phyloP scores from a whole-genome alignment of 2,888 invertebrate species.

The Drosophila hamatofila region DNA sequence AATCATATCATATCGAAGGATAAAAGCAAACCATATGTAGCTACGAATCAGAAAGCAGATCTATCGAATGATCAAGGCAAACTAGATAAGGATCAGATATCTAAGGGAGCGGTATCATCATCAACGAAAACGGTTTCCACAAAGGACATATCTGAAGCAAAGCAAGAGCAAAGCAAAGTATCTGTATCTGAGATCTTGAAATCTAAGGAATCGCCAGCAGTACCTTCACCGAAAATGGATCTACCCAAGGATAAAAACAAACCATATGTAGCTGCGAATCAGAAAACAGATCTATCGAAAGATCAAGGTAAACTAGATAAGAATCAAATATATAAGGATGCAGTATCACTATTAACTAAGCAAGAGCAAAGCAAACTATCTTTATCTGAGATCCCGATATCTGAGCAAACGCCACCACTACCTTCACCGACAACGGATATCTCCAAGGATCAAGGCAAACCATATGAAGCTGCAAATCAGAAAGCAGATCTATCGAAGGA shows the following conservation, averaged over 20 bases:
- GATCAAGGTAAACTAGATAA: background rate
- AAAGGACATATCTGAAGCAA: background rate
- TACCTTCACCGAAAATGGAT: background rate
- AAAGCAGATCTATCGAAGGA: background rate
- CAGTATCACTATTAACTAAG: background rate
- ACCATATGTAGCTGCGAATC: too few species aligned
- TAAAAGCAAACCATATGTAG: too few species aligned
- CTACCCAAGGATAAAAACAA: background rate
- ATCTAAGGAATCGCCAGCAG: background rate
- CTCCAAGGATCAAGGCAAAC: background rate
- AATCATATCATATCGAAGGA: too few species aligned
- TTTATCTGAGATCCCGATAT: background rate
- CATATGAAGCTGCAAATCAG: too few species aligned
- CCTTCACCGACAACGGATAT: background rate
- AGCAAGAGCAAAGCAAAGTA: background rate
- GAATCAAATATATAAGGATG: background rate
- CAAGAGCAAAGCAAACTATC: background rate
- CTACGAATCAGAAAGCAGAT: too few species aligned
- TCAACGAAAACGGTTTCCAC: too few species aligned
- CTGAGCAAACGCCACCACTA: background rate
- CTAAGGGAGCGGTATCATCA: too few species aligned
- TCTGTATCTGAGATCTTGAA: background rate
- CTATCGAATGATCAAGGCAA: too few species aligned
- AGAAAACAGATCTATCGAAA: too few species aligned
- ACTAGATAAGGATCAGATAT: too few species aligned